phyloP scores from a whole-genome alignment of 2,113 vertebrate species.

The Phylloscopus whistleri region DNA sequence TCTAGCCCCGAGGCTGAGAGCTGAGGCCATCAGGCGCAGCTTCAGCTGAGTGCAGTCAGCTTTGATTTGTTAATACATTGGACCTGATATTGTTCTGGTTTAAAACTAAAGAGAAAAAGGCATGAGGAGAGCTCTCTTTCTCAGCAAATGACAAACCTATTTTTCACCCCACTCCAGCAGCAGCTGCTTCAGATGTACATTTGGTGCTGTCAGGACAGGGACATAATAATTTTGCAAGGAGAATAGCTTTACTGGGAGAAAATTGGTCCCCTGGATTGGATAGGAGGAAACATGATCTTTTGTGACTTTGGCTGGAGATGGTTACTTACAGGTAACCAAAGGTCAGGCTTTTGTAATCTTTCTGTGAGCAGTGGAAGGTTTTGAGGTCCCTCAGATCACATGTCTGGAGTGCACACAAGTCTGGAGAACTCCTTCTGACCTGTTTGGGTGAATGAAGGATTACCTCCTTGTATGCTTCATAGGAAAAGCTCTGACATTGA shows the following conservation, averaged over 20 bases:
- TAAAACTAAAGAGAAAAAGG: not conserved
- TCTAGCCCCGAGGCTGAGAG: too few species aligned
- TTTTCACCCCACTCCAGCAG: not conserved
- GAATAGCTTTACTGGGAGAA: not conserved
- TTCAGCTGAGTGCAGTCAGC: not conserved
- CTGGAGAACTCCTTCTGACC: not conserved
- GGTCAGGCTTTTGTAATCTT: not conserved
- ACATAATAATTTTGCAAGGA: not conserved
- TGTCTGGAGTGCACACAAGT: not conserved
- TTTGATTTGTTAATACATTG: slow-evolving; percentile 10
- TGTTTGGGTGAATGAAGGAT: not conserved
- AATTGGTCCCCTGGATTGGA: not conserved
- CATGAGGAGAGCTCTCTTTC: not conserved
- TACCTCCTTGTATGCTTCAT: not conserved
- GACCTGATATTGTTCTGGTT: not conserved
- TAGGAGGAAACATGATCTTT: not conserved
- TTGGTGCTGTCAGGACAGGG: not conserved
- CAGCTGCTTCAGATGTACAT: not conserved
- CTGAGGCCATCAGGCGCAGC: too few species aligned
- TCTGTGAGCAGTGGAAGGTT: not conserved
- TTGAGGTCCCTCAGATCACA: not conserved
- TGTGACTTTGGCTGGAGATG: not conserved
- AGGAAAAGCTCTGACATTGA: not conserved
- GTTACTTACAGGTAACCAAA: not conserved
- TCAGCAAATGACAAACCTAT: not conserved